phyloP scores from a whole-genome alignment of 1,140 invertebrate genomes.

The Reticulitermes speratus region DNA sequence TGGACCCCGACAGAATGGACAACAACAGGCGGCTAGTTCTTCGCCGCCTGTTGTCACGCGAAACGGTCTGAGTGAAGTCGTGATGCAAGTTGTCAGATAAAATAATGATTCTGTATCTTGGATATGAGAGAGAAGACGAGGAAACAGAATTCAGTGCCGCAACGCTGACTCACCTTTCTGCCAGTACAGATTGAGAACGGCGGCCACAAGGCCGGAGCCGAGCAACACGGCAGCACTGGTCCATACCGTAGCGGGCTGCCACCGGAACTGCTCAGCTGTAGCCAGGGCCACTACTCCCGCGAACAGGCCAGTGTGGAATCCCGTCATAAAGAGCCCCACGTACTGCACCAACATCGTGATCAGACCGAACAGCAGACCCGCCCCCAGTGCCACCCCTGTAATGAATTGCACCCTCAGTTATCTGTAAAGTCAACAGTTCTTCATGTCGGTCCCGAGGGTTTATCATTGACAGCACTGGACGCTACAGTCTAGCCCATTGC shows the following conservation, averaged over 20 bases:
- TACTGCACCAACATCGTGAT: conserved; percentile 82
- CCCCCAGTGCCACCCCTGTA: conserved; percentile 67
- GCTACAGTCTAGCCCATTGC: too few species aligned
- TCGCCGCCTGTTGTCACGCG: too few species aligned
- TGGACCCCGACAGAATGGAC: too few species aligned
- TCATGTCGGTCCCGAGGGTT: background rate
- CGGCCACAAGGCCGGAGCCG: conserved; percentile 65
- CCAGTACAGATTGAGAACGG: conserved; percentile 71
- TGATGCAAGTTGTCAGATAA: too few species aligned
- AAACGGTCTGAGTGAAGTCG: too few species aligned
- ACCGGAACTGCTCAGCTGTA: conserved; percentile 54
- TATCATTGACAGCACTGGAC: too few species aligned
- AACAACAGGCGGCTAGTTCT: too few species aligned
- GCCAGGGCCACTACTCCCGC: conserved; percentile 60
- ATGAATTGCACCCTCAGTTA: conserved; percentile 21
- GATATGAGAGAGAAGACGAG: too few species aligned
- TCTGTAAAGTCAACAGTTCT: background rate
- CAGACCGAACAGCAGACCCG: conserved; percentile 74
- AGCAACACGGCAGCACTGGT: conserved; percentile 67
- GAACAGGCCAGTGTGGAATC: conserved; percentile 75
- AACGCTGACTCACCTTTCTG: conserved; percentile 58
- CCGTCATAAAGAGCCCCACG: conserved; percentile 78
- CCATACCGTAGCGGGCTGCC: conserved; percentile 54
- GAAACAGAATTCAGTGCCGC: background rate
- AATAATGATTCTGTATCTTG: too few species aligned